A percentile compares a stretch with the other conserved stretches of the same genome.
These are phyloP conservation scores for Torymus tubicola DNA, from an alignment of 2,888 invertebrate species.

Conservation along the genomic window DNA sequence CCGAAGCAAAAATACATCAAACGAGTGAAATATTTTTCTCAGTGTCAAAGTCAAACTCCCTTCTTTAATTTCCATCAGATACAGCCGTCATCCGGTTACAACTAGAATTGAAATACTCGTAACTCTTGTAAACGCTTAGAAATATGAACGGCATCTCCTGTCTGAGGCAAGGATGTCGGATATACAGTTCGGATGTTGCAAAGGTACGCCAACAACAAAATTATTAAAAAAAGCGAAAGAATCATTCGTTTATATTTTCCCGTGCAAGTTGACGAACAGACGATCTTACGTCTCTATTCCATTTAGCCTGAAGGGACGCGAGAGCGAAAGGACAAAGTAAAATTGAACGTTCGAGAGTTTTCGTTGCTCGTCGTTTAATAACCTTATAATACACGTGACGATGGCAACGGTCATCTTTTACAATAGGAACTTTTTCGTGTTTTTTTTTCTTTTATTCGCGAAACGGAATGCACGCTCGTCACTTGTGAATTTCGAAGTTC, in stretches of 20 bases:
- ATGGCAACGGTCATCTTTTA: slow-evolving; percentile 41
- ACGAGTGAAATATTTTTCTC: slow-evolving; percentile 41
- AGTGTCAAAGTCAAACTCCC: slow-evolving; percentile 38
- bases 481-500: slow-evolving; percentile 25
- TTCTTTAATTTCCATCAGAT: slow-evolving; percentile 10
- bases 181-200: slow-evolving; percentile 24
- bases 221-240: neutral
- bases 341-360: slow-evolving; percentile 15
- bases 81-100: slow-evolving; percentile 27
- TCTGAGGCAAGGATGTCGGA: slow-evolving; percentile 53
- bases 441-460: slow-evolving; percentile 26
- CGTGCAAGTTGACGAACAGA: neutral
- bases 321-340: neutral
- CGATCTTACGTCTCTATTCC: slow-evolving; percentile 6
- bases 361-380: slow-evolving; percentile 18
- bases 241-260: neutral
- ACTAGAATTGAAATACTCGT: slow-evolving; percentile 55
- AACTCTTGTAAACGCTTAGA: slow-evolving; percentile 53
- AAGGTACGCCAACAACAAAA: neutral
- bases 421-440: slow-evolving; percentile 54
- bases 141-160: slow-evolving; percentile 32
- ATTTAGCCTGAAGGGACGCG: slow-evolving; percentile 3
- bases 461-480: slow-evolving; percentile 29
- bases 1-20: neutral
- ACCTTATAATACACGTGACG: slow-evolving; percentile 41